phyloP scores from a whole-genome alignment of 2,113 vertebrate species.

The Stercorarius parasiticus region DNA sequence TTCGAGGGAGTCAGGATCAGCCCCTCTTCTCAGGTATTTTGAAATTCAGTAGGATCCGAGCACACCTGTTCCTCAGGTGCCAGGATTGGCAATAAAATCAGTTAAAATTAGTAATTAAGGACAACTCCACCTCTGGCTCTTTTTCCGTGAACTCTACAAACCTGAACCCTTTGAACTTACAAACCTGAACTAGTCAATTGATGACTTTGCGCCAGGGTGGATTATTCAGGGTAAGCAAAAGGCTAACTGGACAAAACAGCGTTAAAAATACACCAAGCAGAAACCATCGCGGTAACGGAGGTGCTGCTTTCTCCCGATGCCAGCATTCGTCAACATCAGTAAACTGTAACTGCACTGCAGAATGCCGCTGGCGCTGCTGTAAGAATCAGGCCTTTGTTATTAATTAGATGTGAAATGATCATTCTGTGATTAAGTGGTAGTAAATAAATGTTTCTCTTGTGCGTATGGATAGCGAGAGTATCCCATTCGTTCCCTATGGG shows the following conservation, averaged over 20 bases:
- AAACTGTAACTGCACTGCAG: background rate
- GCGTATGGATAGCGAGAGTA: background rate
- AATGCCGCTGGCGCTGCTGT: background rate
- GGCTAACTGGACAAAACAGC: background rate
- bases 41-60: background rate
- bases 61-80: background rate
- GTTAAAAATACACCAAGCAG: background rate
- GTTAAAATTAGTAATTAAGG: background rate
- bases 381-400: conserved; percentile 15
- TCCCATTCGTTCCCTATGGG: background rate
- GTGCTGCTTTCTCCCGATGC: background rate
- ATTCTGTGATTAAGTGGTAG: conserved; percentile 8
- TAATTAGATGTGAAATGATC: conserved; percentile 40
- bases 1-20: background rate
- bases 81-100: background rate
- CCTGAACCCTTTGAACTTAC: background rate
- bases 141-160: background rate
- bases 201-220: background rate
- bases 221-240: background rate
- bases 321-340: background rate
- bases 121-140: background rate
- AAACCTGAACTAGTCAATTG: background rate
- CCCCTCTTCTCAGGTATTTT: background rate
- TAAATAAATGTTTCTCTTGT: conserved; percentile 48
- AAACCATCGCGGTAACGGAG: background rate